phyloP scores from a whole-genome alignment of 1,140 invertebrate species.

The Olivierus martensii region DNA sequence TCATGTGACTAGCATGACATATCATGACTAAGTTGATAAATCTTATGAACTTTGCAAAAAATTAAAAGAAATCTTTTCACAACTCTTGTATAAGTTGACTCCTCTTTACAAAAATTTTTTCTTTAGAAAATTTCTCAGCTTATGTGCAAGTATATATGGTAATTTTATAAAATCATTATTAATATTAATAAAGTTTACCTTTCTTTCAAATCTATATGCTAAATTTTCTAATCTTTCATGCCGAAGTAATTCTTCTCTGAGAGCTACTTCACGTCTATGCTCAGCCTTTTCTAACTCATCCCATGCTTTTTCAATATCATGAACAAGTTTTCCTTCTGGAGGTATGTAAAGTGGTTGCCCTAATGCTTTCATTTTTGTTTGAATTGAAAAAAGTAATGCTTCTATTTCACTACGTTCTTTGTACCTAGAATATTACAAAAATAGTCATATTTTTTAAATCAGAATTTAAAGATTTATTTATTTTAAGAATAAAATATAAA shows the following conservation, averaged over 20 bases:
- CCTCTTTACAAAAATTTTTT: too few species aligned
- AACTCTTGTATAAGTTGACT: too few species aligned
- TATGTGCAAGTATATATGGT: too few species aligned
- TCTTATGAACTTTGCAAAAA: too few species aligned
- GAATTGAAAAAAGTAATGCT: slow-evolving; percentile 90
- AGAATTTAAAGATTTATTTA: neutral
- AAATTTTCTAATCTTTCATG: slow-evolving; percentile 90
- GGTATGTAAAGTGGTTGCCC: slow-evolving; percentile 79
- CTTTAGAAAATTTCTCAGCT: too few species aligned
- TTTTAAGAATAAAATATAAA: too few species aligned
- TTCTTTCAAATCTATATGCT: slow-evolving; percentile 90
- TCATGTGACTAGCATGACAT: too few species aligned
- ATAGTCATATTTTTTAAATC: neutral
- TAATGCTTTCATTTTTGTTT: slow-evolving; percentile 85
- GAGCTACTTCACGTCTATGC: slow-evolving; percentile 79
- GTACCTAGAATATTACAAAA: slow-evolving; percentile 43
- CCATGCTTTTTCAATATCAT: slow-evolving; percentile 90
- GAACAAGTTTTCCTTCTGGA: slow-evolving; percentile 71
- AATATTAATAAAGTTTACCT: too few species aligned
- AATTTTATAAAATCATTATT: too few species aligned
- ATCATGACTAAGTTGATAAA: too few species aligned
- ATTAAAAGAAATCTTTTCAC: too few species aligned
- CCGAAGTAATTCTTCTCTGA: slow-evolving; percentile 76
- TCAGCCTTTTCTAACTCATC: slow-evolving; percentile 83
- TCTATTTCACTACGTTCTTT: slow-evolving; percentile 94